A percentile compares a stretch with the other conserved stretches of the same genome.
These are phyloP conservation scores for Sebastes kiyomatsui DNA, from an alignment of 2,797 vertebrate genomes.

Conservation along the genomic window DNA sequence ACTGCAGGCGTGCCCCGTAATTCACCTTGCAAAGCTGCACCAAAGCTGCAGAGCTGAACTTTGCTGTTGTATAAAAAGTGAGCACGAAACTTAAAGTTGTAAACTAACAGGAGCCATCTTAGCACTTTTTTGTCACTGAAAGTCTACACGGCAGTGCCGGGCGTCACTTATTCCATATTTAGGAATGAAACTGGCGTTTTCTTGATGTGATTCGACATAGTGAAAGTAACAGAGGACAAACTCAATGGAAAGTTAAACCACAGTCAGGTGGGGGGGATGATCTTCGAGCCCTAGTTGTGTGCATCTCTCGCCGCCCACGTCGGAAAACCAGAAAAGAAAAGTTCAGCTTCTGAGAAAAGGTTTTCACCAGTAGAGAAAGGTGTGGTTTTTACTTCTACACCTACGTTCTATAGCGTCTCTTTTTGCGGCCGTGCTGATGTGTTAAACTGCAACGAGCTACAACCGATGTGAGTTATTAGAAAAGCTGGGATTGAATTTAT, in stretches of 20 bases:
- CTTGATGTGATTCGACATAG: not conserved
- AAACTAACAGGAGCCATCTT: not conserved
- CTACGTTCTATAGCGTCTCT: not conserved
- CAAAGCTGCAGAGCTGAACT: not conserved
- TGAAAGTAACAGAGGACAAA: constrained; percentile 33
- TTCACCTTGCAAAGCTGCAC: constrained; percentile 22
- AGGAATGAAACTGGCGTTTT: not conserved
- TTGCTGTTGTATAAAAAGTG: not conserved
- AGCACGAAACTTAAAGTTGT: not conserved
- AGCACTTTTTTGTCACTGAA: not conserved
- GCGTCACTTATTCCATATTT: not conserved
- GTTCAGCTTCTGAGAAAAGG: constrained; percentile 70
- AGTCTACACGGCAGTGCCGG: accelerated
- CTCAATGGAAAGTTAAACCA: constrained; percentile 67
- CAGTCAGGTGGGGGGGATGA: constrained; percentile 46
- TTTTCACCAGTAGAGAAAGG: constrained; percentile 16
- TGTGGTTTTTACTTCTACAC: constrained; percentile 1
- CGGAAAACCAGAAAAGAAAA: constrained; percentile 59
- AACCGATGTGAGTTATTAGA: not conserved
- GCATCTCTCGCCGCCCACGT: constrained; percentile 66
- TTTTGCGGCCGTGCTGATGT: not conserved
- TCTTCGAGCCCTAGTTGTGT: constrained; percentile 34
- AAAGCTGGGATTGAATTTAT: not conserved
- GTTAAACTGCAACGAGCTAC: not conserved
- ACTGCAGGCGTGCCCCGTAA: constrained; percentile 21